These are phyloP conservation scores for Solea solea DNA, from an alignment of 2,113 vertebrate genomes.

Conservation along the genomic window DNA sequence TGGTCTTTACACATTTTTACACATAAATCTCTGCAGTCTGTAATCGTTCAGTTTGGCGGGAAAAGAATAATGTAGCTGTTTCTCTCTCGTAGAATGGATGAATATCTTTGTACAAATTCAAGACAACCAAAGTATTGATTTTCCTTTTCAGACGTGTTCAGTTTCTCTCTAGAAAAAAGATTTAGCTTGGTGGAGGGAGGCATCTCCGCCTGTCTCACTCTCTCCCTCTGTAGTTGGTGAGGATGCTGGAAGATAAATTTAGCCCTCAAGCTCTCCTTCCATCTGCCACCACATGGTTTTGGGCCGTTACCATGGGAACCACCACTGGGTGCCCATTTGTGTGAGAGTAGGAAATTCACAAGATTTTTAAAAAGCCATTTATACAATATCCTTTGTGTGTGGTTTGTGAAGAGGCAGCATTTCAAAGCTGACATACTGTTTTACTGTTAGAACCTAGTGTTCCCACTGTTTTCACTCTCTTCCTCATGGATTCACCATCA, in stretches of 20 bases:
- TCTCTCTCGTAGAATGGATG: conserved; percentile 28
- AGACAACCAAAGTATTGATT: conserved; percentile 61
- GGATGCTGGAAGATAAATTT: conserved; percentile 85
- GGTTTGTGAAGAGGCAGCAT: conserved; percentile 21
- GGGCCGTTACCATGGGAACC: conserved; percentile 85
- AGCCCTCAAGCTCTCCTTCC: conserved; percentile 84
- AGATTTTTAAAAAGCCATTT: conserved; percentile 77
- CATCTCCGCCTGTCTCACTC: conserved; percentile 52
- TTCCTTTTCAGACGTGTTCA: conserved; percentile 46
- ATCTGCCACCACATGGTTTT: conserved; percentile 86
- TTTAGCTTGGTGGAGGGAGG: conserved; percentile 53
- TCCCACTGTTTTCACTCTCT: too few relatives aligned
- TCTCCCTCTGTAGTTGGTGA: conserved; percentile 70
- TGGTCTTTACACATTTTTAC: neutral
- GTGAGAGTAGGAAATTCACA: conserved; percentile 76
- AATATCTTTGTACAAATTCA: conserved; percentile 31
- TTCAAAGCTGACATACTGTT: neutral
- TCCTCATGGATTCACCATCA: too few relatives aligned
- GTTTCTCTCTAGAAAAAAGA: conserved; percentile 56
- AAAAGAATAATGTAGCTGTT: neutral
- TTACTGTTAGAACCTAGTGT: too few relatives aligned
- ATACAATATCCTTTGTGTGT: conserved; percentile 56
- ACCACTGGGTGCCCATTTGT: conserved; percentile 81
- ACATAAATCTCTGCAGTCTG: neutral
- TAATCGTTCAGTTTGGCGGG: neutral